These are phyloP conservation scores for Idris sp. DNA, from an alignment of 1,140 invertebrate species.

Conservation along the genomic window DNA sequence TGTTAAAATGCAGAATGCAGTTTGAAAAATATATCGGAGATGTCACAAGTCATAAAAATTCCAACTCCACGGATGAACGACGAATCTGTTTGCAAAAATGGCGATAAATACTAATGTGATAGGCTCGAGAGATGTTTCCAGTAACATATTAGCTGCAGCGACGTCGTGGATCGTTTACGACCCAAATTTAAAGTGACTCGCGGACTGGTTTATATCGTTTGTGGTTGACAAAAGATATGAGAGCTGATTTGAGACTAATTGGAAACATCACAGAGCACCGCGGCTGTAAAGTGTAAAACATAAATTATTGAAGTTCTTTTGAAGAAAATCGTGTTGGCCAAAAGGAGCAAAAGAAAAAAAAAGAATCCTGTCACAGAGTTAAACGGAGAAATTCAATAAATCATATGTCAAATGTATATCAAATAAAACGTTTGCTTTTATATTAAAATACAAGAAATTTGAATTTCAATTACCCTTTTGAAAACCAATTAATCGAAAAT, in stretches of 20 bases:
- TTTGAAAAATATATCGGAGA: too few relatives aligned
- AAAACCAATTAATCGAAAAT: too few relatives aligned
- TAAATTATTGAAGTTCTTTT: conserved; percentile 20
- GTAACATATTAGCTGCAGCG: conserved; percentile 40
- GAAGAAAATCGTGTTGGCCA: conserved; percentile 5
- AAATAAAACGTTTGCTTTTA: too few relatives aligned
- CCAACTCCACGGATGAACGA: conserved; percentile 40
- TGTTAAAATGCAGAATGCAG: too few relatives aligned
- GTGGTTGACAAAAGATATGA: conserved; percentile 52
- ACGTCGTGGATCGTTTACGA: conserved; percentile 56
- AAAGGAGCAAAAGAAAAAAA: too few relatives aligned
- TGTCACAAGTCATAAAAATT: conserved; percentile 35
- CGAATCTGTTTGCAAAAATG: conserved; percentile 53
- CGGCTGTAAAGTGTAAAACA: conserved; percentile 21
- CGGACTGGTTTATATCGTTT: conserved; percentile 52
- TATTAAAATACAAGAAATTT: too few relatives aligned
- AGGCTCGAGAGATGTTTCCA: conserved; percentile 44
- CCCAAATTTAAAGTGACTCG: conserved; percentile 59
- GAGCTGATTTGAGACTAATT: conserved; percentile 51
- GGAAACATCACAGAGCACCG: conserved; percentile 37
- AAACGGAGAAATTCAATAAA: too few relatives aligned
- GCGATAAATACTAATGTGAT: conserved; percentile 40
- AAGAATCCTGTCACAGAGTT: too few relatives aligned
- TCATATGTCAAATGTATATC: too few relatives aligned
- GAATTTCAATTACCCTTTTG: too few relatives aligned